A percentile compares a stretch with the other conserved stretches of the same genome.
These are phyloP conservation scores for Acrossocheilus wenchowensis DNA, from an alignment of 2,797 vertebrate species.

Conservation along the genomic window DNA sequence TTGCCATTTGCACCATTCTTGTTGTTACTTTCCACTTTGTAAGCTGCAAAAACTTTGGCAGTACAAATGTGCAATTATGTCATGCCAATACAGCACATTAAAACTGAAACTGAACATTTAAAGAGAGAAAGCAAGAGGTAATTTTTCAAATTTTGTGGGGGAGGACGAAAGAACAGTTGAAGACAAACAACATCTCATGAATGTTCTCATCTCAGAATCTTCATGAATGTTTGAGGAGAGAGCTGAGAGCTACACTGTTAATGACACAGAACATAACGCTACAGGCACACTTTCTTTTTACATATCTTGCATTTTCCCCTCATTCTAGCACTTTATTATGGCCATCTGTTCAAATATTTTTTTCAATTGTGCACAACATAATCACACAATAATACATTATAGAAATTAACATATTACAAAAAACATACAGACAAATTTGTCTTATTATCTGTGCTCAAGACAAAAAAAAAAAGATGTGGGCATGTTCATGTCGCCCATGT, in stretches of 20 bases:
- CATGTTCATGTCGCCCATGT: not conserved
- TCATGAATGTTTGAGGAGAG: conserved; percentile 78
- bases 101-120: conserved; percentile 14
- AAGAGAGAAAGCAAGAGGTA: conserved; percentile 46
- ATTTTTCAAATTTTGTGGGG: not conserved
- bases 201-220: conserved; percentile 61
- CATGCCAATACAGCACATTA: conserved; percentile 7
- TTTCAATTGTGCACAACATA: not conserved
- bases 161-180: conserved; percentile 56
- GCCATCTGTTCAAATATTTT: conserved; percentile 9
- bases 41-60: not conserved
- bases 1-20: not conserved
- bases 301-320: conserved; percentile 12
- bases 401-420: not conserved
- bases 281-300: conserved; percentile 35
- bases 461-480: not conserved
- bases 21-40: not conserved
- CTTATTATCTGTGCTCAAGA: not conserved
- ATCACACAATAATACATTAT: not conserved
- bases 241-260: conserved; percentile 71
- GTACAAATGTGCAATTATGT: not conserved
- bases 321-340: not conserved
- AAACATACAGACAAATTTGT: not conserved
- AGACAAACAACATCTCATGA: conserved; percentile 53
- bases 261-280: conserved; percentile 71